Conservation (phyloP, 1,140 invertebrate genomes). For the Nixonia krombeini region DNA sequence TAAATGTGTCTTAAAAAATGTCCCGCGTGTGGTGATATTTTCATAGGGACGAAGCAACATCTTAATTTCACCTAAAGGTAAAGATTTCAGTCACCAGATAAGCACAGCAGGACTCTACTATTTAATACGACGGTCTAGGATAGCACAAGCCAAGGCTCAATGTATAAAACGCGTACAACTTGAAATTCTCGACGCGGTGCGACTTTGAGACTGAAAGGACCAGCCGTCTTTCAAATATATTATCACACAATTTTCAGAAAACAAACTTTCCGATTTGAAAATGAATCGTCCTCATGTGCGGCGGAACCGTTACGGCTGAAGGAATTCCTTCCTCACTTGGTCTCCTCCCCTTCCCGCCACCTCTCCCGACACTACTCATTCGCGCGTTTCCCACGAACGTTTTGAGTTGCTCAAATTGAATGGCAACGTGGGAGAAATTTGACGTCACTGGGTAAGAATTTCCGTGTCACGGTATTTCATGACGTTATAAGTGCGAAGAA, state of each 20-base stretch:
- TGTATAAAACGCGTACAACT: not conserved
- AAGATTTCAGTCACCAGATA: slow-evolving; percentile 5
- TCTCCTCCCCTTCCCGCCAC: not conserved
- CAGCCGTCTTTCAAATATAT: not conserved
- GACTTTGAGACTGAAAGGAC: not conserved
- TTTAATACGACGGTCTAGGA: too few relatives aligned
- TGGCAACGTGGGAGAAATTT: slow-evolving; percentile 3
- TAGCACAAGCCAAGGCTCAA: not conserved
- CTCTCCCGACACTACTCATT: slow-evolving; percentile 2
- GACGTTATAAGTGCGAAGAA: slow-evolving; percentile 8
- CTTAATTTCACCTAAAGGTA: not conserved
- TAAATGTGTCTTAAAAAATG: not conserved
- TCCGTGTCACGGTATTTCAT: slow-evolving; percentile 19
- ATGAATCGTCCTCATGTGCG: not conserved
- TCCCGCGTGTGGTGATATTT: not conserved
- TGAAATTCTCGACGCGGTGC: not conserved
- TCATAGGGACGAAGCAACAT: not conserved
- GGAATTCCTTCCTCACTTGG: not conserved
- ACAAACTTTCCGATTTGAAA: not conserved
- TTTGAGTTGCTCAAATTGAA: slow-evolving; percentile 1
- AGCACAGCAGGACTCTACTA: slow-evolving; percentile 11
- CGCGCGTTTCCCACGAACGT: slow-evolving; percentile 3
- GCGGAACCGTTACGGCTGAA: not conserved
- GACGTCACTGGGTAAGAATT: slow-evolving; percentile 10
- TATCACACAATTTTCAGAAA: not conserved